These are phyloP conservation scores for Dasyurus viverrinus DNA, from an alignment of 2,113 vertebrate genomes.

Conservation along the genomic window DNA sequence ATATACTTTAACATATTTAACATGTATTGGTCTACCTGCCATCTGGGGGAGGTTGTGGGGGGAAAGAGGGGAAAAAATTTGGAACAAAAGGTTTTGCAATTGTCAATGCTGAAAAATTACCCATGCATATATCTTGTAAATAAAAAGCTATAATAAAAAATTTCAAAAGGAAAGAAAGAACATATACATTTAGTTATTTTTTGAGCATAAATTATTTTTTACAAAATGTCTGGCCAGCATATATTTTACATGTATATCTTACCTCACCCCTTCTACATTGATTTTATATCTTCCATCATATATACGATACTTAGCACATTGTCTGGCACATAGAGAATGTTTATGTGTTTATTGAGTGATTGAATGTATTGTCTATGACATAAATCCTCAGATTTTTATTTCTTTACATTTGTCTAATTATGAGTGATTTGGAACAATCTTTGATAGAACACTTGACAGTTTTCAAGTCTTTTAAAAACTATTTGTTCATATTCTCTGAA, in stretches of 20 bases:
- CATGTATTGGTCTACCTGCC: no score
- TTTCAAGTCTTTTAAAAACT: background rate
- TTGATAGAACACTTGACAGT: background rate
- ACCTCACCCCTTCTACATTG: no score
- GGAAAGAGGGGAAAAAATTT: no score
- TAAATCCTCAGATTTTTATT: background rate
- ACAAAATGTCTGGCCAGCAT: background rate
- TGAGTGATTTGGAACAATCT: background rate
- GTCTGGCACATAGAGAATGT: background rate
- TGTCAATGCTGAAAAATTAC: no score
- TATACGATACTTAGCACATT: background rate
- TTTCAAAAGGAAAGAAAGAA: no score
- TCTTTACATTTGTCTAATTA: background rate
- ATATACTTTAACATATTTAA: no score
- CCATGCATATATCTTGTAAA: no score
- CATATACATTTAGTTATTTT: background rate
- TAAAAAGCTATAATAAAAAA: no score
- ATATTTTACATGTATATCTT: no score
- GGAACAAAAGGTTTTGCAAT: no score
- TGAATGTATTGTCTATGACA: background rate
- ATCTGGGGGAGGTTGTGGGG: no score
- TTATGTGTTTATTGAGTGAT: background rate
- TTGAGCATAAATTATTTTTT: background rate
- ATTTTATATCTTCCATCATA: background rate
- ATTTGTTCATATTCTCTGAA: background rate